Base-by-base conservation (phyloP, 2,888 invertebrate genomes). In the Alsophila aescularia region DNA sequence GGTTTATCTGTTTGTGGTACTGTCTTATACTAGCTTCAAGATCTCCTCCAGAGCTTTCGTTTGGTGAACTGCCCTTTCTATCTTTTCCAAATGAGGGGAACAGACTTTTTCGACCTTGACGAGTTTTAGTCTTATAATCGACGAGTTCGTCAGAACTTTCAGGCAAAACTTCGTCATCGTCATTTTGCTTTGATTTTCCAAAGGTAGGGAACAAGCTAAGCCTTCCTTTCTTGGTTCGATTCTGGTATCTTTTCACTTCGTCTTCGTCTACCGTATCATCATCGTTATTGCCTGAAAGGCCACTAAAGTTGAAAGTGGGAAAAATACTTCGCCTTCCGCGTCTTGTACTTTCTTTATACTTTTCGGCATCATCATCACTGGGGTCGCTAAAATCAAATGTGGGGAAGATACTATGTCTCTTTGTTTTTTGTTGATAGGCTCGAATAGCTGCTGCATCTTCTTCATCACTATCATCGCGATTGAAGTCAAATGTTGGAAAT, bases 131-230 rank as follows among this genome's bases (percentile, higher is more conserved):
- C 67, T 88, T 88, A 58, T 90, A 90, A 51, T 85, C 81, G 1
- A 86, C 83, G 18, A 90, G 72, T 69, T 91, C 91, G 48, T 90
- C 90, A 13, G 90, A 88, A 67, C 85, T 87, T 68, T 90, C 90
- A 1, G 90, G 90, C 69, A 90, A 73, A 18, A 82, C 72, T 31
- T 84, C 82, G 39, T 90, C 89, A 43, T 90, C 90, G 21, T 64
- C 66, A 21, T 56, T 73, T 61, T 82, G 83, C 63, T 85, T 84
- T 18, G 81, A 73, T 49, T 77, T 86, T 2, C 89, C 88, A 69
- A 90, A 90, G 16, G 90, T 85, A 32, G 90, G 90, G 51, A 90
- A 89, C 37, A 90, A 64, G 61, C 90, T 90, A 5, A 87, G 68
- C 9, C 90, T 78, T 15, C 90, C 90, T 69, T 83, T 87, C 60